A percentile compares a stretch with the other conserved stretches of the same genome.
phyloP scores from a whole-genome alignment of 1,140 invertebrate species.

The Drosophila repleta region DNA sequence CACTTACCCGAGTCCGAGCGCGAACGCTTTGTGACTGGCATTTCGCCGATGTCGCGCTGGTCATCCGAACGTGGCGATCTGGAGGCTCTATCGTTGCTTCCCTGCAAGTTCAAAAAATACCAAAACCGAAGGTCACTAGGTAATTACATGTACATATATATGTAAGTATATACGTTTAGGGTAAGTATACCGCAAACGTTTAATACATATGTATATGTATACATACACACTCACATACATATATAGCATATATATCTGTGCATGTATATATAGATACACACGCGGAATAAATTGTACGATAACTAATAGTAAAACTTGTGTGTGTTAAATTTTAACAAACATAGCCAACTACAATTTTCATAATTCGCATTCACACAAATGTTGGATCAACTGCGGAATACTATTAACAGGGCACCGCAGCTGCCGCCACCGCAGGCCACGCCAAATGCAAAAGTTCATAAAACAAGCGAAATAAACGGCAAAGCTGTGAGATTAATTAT shows the following conservation, averaged over 20 bases:
- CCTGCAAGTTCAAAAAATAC: conserved; percentile 48
- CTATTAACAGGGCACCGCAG: conserved; percentile 7
- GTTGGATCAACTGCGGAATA: conserved; percentile 22
- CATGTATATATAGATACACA: conserved; percentile 10
- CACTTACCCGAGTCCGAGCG: conserved; percentile 80
- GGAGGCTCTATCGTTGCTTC: conserved; percentile 81
- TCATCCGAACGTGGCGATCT: conserved; percentile 81
- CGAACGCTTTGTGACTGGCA: conserved; percentile 69
- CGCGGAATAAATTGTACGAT: not conserved
- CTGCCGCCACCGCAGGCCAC: conserved; percentile 18
- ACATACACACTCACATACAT: too few relatives aligned
- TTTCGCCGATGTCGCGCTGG: conserved; percentile 72
- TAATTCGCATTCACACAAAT: not conserved
- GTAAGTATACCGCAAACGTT: not conserved
- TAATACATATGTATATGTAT: not conserved
- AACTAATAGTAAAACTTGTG: not conserved
- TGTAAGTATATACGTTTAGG: too few relatives aligned
- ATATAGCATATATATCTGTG: too few relatives aligned
- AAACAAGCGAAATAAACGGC: not conserved
- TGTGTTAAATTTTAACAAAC: not conserved
- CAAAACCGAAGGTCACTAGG: conserved; percentile 23
- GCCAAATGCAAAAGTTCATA: conserved; percentile 19
- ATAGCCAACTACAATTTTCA: not conserved
- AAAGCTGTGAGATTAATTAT: not conserved
- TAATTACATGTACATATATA: conserved; percentile 4